Conservation (phyloP, 2,113 vertebrate species). For the Perca schrenkii region DNA sequence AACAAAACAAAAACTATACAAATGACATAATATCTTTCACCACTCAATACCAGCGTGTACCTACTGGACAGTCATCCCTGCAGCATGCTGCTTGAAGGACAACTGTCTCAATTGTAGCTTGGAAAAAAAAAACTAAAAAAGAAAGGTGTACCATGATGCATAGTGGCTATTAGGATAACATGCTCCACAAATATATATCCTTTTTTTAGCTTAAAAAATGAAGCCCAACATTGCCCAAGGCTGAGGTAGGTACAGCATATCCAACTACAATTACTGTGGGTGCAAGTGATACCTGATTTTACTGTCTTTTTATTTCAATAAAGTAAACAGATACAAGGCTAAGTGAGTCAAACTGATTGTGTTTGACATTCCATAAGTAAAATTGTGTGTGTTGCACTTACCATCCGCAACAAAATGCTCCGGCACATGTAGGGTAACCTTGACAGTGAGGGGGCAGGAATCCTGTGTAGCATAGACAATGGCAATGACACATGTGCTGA, state of each 20-base stretch:
- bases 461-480: conserved; percentile 96
- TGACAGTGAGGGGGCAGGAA: conserved; percentile 95
- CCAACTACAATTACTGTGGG: neutral
- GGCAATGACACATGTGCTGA: conserved; percentile 96
- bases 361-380: neutral
- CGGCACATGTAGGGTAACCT: conserved; percentile 96
- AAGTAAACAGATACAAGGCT: too few relatives aligned
- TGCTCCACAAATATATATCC: neutral
- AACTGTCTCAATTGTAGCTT: conserved; percentile 23
- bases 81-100: conserved; percentile 15
- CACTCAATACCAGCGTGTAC: conserved; percentile 15
- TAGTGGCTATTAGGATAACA: conserved; percentile 1
- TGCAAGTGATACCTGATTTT: neutral
- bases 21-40: conserved; percentile 23
- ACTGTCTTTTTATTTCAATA: neutral
- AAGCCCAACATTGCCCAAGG: neutral
- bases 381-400: conserved; percentile 82
- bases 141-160: neutral
- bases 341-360: neutral
- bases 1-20: conserved; percentile 25
- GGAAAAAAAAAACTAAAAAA: neutral
- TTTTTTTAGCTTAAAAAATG: neutral
- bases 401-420: conserved; percentile 99
- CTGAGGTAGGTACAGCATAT: neutral
- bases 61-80: neutral